These are phyloP conservation scores for Seriola dumerili DNA, from an alignment of 2,113 vertebrate species.

Conservation along the genomic window DNA sequence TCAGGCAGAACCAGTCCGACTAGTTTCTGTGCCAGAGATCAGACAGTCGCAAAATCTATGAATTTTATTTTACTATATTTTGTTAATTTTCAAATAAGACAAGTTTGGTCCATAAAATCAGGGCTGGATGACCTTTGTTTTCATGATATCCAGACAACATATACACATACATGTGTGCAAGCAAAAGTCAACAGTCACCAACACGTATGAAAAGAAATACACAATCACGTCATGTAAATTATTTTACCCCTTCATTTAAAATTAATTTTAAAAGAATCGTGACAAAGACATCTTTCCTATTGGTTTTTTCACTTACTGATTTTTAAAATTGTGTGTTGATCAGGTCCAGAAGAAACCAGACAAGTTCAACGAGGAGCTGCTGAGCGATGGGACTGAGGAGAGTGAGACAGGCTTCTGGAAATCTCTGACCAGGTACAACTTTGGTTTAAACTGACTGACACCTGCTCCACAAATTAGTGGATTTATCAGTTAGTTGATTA, in stretches of 20 bases:
- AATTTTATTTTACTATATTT: neutral
- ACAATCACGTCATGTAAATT: too few relatives aligned
- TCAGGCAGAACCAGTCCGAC: too few relatives aligned
- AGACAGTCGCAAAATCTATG: too few relatives aligned
- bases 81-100: too few relatives aligned
- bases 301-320: neutral
- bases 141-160: too few relatives aligned
- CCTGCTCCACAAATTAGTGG: too few relatives aligned
- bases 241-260: neutral
- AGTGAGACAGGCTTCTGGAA: conserved; percentile 96
- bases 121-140: too few relatives aligned
- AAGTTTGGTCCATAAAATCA: too few relatives aligned
- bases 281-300: neutral
- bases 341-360: conserved; percentile 98
- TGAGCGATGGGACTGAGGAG: conserved; percentile 91
- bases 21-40: too few relatives aligned
- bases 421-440: conserved; percentile 92
- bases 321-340: conserved; percentile 7
- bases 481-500: neutral
- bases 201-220: too few relatives aligned
- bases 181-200: too few relatives aligned
- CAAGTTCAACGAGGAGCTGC: conserved; percentile 95
- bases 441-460: neutral
- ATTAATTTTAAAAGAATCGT: neutral
- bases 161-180: too few relatives aligned